A percentile compares a stretch with the other conserved stretches of the same genome.
Evolutionary conservation across 2,888 invertebrate species (phyloP).

Genomic region (Cheilosia scutellata): DNA sequence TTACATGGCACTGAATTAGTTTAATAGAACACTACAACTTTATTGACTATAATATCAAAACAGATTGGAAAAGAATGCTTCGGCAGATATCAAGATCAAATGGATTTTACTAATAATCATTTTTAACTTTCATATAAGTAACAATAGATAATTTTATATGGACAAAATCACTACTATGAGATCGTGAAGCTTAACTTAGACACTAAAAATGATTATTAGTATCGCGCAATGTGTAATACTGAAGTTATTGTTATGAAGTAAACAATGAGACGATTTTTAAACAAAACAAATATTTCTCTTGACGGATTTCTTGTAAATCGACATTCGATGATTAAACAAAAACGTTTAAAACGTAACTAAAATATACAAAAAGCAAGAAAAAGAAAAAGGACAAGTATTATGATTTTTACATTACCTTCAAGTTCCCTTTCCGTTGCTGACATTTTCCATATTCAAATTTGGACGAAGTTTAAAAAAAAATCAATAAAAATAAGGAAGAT

Average conservation of each 20-base stretch:
- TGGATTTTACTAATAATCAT: too few species aligned
- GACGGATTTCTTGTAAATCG: slow-evolving; percentile 20
- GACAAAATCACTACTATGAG: too few species aligned
- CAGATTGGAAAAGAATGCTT: too few species aligned
- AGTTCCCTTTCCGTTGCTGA: slow-evolving; percentile 87
- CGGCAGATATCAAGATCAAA: too few species aligned
- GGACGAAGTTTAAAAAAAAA: slow-evolving; percentile 67
- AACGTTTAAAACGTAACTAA: slow-evolving; percentile 39
- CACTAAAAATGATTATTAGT: too few species aligned
- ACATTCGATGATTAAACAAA: slow-evolving; percentile 23
- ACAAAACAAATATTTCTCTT: slow-evolving; percentile 21
- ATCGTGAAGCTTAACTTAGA: too few species aligned
- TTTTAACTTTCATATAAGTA: too few species aligned
- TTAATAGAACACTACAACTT: too few species aligned
- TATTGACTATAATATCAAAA: too few species aligned
- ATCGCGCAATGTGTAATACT: too few species aligned
- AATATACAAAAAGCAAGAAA: slow-evolving; percentile 65
- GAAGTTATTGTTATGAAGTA: background rate
- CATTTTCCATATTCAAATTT: slow-evolving; percentile 80
- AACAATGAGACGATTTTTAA: slow-evolving; percentile 16
- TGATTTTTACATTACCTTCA: slow-evolving; percentile 84
- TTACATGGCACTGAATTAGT: too few species aligned
- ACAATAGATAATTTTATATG: too few species aligned
- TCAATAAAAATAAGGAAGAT: slow-evolving; percentile 54
- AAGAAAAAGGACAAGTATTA: slow-evolving; percentile 57